A percentile compares a stretch with the other conserved stretches of the same genome.
phyloP scores from a whole-genome alignment of 2,113 vertebrate species.

The Perca schrenkii region DNA sequence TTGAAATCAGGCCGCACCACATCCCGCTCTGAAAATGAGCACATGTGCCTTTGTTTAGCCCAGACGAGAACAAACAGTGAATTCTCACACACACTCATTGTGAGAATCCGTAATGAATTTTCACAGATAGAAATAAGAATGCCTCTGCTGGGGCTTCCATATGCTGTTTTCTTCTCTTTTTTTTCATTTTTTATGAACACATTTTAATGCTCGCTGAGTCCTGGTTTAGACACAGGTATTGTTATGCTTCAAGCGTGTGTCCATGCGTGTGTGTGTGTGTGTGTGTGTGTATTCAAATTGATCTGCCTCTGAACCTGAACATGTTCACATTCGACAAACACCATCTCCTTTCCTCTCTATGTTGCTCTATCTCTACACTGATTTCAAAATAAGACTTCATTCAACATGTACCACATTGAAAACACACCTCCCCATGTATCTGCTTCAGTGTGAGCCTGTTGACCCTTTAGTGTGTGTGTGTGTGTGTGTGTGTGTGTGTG shows the following conservation, averaged over 20 bases:
- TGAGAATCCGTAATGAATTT: constrained; percentile 70
- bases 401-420: neutral
- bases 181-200: constrained; percentile 25
- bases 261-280: constrained; percentile 16
- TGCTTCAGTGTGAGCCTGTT: neutral
- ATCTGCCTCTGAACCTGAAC: constrained; percentile 11
- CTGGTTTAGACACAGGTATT: constrained; percentile 40
- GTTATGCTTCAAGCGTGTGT: neutral
- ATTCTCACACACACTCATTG: constrained; percentile 56
- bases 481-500: constrained; percentile 13
- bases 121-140: constrained; percentile 67
- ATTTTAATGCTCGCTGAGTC: constrained; percentile 43
- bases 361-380: neutral
- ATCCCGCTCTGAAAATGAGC: constrained; percentile 58
- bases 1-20: constrained; percentile 66
- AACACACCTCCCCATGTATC: neutral
- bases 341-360: neutral
- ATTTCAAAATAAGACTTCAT: neutral
- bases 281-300: neutral
- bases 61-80: constrained; percentile 52
- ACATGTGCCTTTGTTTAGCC: constrained; percentile 73
- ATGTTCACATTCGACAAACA: constrained; percentile 23
- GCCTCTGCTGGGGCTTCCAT: constrained; percentile 64
- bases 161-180: constrained; percentile 42
- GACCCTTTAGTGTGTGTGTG: constrained; percentile 5